Conservation (phyloP, 2,888 invertebrate species). For the Dicyrtoma fusca region DNA sequence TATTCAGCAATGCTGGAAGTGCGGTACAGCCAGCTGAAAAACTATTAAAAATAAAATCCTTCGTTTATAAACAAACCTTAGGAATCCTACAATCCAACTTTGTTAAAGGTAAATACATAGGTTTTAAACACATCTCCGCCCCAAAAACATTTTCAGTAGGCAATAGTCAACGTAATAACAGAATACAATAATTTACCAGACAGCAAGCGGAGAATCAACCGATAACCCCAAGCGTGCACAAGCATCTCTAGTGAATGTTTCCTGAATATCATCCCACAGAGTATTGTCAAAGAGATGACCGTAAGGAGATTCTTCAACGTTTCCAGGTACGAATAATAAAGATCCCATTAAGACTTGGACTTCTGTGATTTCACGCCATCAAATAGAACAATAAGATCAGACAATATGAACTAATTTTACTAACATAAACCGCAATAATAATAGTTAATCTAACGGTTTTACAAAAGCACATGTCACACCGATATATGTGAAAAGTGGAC, state of each 20-base stretch:
- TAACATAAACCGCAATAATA: too few species aligned
- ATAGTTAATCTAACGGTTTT: too few species aligned
- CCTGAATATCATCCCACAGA: constrained; percentile 83
- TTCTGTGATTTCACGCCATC: too few species aligned
- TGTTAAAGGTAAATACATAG: too few species aligned
- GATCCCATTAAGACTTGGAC: constrained; percentile 86
- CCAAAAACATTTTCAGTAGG: background rate
- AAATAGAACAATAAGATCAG: too few species aligned
- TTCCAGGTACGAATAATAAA: constrained; percentile 75
- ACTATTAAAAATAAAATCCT: constrained; percentile 61
- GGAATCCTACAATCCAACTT: too few species aligned
- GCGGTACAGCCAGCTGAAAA: constrained; percentile 92
- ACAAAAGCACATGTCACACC: too few species aligned
- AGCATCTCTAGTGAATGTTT: constrained; percentile 89
- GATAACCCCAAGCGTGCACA: constrained; percentile 88
- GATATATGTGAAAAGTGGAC: too few species aligned
- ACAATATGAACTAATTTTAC: too few species aligned
- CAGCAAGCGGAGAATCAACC: constrained; percentile 85
- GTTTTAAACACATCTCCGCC: too few species aligned
- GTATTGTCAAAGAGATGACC: constrained; percentile 73
- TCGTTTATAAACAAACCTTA: too few species aligned
- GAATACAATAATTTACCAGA: constrained; percentile 66
- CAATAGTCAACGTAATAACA: background rate
- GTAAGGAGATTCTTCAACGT: constrained; percentile 79
- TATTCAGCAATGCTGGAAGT: constrained; percentile 90